A percentile compares a stretch with the other conserved stretches of the same genome.
Evolutionary conservation across 2,797 vertebrate species (phyloP).

Genomic region (Spondyliosoma cantharus): DNA sequence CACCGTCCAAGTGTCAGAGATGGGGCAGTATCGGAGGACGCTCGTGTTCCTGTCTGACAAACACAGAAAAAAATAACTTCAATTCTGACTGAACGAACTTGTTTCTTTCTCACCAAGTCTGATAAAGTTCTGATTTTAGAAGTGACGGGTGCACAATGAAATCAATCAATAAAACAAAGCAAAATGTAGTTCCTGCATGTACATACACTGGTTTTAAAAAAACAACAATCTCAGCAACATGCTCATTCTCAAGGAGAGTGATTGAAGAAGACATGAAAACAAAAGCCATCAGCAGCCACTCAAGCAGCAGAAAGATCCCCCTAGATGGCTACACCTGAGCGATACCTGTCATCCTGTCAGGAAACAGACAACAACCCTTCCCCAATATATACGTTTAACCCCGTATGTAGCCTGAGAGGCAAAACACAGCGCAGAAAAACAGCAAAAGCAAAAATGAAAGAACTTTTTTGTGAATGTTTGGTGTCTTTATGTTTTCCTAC

Average conservation of each 20-base stretch:
- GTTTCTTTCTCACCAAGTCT: not conserved
- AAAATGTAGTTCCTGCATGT: not conserved
- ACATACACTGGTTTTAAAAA: not conserved
- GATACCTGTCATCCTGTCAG: no score
- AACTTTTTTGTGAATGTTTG: no score
- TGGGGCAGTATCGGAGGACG: slow-evolving; percentile 92
- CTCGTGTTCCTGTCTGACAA: slow-evolving; percentile 91
- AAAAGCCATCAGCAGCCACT: slow-evolving; percentile 6
- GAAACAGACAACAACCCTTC: no score
- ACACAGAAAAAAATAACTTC: not conserved
- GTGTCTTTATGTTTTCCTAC: no score
- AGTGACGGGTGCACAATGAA: not conserved
- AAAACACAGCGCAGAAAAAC: no score
- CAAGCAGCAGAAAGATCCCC: not conserved
- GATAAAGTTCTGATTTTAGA: not conserved
- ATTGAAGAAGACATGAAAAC: not conserved
- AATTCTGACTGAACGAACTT: not conserved
- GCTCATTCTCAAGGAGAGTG: not conserved
- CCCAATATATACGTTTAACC: no score
- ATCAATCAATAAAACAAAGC: not conserved
- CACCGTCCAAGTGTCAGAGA: slow-evolving; percentile 89
- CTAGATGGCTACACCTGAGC: not conserved
- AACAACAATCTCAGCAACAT: not conserved
- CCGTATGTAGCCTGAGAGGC: no score
- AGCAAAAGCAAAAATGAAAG: no score